phyloP scores from a whole-genome alignment of 2,888 invertebrate genomes.

The Dynastes maya region DNA sequence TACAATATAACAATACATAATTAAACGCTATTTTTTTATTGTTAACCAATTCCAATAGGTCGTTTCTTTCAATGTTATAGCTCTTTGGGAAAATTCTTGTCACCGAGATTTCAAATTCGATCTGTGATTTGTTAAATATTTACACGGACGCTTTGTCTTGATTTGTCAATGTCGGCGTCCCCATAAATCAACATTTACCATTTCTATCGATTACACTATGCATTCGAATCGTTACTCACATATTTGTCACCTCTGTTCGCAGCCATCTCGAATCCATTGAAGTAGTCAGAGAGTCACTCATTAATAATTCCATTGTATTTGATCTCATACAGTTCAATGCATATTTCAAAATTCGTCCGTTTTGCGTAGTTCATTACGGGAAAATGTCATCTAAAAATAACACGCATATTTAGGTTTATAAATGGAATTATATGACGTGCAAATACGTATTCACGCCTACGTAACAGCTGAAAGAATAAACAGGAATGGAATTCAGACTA shows the following conservation, averaged over 20 bases:
- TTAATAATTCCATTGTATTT: neutral
- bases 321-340: neutral
- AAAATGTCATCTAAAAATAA: neutral
- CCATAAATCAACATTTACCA: slow-evolving; percentile 35
- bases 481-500: neutral
- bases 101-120: slow-evolving; percentile 22
- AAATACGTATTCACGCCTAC: neutral
- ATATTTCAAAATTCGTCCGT: slow-evolving; percentile 4
- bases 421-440: slow-evolving; percentile 19
- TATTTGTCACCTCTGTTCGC: neutral
- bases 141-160: slow-evolving; percentile 25
- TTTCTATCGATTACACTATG: slow-evolving; percentile 24
- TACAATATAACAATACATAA: too few species aligned
- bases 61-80: slow-evolving; percentile 1
- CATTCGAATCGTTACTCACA: slow-evolving; percentile 6
- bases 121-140: slow-evolving; percentile 41
- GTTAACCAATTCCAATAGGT: slow-evolving; percentile 1
- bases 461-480: slow-evolving; percentile 5
- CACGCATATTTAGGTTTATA: slow-evolving; percentile 17
- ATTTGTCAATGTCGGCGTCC: slow-evolving; percentile 28
- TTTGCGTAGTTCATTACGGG: slow-evolving; percentile 12
- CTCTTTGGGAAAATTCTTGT: too few species aligned
- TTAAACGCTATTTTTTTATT: neutral
- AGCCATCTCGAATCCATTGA: neutral
- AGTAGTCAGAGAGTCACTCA: neutral